Evolutionary conservation across 2,888 invertebrate genomes (phyloP), one percentile per base, ranked within the genome.

Genomic region (Trachelus tabidus): DNA sequence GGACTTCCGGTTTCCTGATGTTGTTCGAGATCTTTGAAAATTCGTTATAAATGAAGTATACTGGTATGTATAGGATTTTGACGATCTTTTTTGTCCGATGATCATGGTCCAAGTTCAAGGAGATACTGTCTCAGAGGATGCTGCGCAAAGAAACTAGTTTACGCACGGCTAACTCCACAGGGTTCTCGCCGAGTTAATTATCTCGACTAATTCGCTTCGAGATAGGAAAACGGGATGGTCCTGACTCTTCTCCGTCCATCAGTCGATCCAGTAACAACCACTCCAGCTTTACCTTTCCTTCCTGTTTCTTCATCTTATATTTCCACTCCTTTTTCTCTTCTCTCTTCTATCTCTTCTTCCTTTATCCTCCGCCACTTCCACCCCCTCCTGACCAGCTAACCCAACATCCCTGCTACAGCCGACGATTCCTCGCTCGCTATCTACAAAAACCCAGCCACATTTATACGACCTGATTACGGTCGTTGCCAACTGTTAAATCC

Each of bases 401-500:
- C 15, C 12, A 11, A 9, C 69, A 12, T 33, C 30, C 69, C 11
- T 15, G 69, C 69, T 33, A 12, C 33, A 31, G 31, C 69, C 69
- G 33, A 30, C 69, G 69, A 33, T 30, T 31, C 33, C 31, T 31
- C 12, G 30, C 81, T 75, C 78, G 76, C 86, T 84, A 84, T 86
- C 85, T 84, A 79, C 84, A 85, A 84, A 86, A 85, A 87, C 83
- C 84, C 84, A 81, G 82, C 81, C 81, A 87, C 87, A 87, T 89
- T 89, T 87, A 83, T 88, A 86, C 83, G 85, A 87, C 82, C 85
- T 83, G 86, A 88, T 89, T 89, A 87, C 85, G 80, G 80, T 80
- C 79, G 83, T 80, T 81, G 82, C 85, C 85, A 84, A 83, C 82
- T 78, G 78, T 78, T 78, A 75, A 73, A 73, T 68, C 75, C 31